Conservation (phyloP, 2,113 vertebrate genomes). For the Prionailurus bengalensis region DNA sequence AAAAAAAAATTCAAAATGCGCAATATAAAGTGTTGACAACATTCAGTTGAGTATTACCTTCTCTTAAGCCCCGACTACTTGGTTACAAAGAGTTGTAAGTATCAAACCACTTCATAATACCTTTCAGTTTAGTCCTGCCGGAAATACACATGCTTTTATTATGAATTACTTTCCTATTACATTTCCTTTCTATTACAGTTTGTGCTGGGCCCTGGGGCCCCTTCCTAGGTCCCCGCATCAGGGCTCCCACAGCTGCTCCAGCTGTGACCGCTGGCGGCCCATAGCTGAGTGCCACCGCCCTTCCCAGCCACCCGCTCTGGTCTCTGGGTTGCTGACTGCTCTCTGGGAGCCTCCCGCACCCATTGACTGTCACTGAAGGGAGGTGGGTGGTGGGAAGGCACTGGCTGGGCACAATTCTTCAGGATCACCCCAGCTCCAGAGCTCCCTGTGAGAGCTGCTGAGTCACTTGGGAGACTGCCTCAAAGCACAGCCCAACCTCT, state of each 20-base stretch:
- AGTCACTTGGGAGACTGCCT: not conserved
- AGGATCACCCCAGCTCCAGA: not conserved
- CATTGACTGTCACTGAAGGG: not conserved
- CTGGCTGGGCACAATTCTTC: not conserved
- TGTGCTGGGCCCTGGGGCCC: not conserved
- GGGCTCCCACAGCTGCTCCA: not conserved
- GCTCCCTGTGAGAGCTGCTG: not conserved
- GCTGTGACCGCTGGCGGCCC: not conserved
- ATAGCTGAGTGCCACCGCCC: not conserved
- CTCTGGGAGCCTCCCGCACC: too few species aligned
- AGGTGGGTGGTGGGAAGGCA: not conserved
- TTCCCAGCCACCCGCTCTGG: not conserved
- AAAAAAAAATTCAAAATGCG: not conserved
- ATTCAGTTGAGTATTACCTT: not conserved
- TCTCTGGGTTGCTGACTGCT: not conserved
- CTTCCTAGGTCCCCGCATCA: not conserved
- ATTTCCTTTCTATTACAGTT: not conserved
- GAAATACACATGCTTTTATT: not conserved
- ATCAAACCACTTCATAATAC: not conserved
- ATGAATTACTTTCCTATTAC: not conserved
- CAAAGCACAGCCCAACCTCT: not conserved
- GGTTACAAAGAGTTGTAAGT: not conserved
- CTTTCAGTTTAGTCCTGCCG: not conserved
- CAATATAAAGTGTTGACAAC: not conserved
- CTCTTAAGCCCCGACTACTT: conserved; percentile 20